Conservation (phyloP, 2,888 invertebrate genomes). For the Rotaria sp. region DNA sequence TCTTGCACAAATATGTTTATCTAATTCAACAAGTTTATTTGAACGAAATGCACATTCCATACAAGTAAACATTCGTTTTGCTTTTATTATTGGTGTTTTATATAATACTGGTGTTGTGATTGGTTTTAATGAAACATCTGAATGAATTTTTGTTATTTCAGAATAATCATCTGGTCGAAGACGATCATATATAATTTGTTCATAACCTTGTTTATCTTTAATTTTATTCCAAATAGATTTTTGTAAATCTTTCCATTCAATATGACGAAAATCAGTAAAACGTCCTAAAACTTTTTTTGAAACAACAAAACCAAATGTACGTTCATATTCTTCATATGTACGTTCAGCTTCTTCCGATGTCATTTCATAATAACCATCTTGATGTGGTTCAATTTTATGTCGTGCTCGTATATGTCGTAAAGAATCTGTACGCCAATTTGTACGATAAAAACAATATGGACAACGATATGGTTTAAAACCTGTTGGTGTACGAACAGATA, state of each 20-base stretch:
- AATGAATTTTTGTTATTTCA: neutral
- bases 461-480: slow-evolving; percentile 19
- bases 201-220: slow-evolving; percentile 26
- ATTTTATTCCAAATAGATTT: neutral
- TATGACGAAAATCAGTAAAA: slow-evolving; percentile 20
- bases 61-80: neutral
- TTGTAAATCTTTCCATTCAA: slow-evolving; percentile 20
- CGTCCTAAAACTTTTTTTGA: slow-evolving; percentile 13
- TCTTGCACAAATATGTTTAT: slow-evolving; percentile 2
- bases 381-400: slow-evolving; percentile 2
- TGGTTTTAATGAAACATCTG: neutral
- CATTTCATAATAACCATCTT: slow-evolving; percentile 12
- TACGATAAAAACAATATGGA: slow-evolving; percentile 29
- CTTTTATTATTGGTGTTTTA: neutral
- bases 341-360: neutral
- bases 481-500: neutral
- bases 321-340: slow-evolving; percentile 23
- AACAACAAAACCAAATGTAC: slow-evolving; percentile 30
- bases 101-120: neutral
- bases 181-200: slow-evolving; percentile 20
- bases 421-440: slow-evolving; percentile 16
- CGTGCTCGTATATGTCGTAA: slow-evolving; percentile 17
- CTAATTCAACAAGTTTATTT: slow-evolving; percentile 9
- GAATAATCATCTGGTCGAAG: neutral
- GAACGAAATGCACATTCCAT: slow-evolving; percentile 7